phyloP scores from a whole-genome alignment of 2,888 invertebrate species.

The Diaphora mendica region DNA sequence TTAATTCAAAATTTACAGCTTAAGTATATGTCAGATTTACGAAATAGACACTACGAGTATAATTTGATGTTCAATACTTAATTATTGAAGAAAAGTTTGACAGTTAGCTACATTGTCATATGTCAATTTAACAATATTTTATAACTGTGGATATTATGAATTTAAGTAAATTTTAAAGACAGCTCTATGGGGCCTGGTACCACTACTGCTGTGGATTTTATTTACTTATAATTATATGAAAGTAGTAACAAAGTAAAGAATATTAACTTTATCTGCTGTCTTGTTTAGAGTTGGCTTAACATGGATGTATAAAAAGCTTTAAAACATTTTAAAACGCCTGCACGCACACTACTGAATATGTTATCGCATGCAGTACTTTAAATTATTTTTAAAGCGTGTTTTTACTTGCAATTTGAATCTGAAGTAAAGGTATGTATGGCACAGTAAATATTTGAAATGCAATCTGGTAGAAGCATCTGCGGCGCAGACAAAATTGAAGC shows the following conservation, averaged over 20 bases:
- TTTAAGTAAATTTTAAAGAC: too few relatives aligned
- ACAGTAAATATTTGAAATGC: neutral
- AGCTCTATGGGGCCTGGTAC: too few relatives aligned
- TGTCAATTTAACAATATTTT: neutral
- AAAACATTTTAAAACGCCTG: too few relatives aligned
- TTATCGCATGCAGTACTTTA: neutral
- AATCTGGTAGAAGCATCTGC: neutral
- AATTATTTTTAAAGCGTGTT: neutral
- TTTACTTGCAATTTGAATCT: neutral
- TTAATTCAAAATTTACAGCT: neutral
- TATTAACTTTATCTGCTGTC: neutral
- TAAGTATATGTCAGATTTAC: neutral
- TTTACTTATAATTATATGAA: too few relatives aligned
- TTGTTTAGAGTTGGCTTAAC: neutral
- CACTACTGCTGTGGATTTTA: too few relatives aligned
- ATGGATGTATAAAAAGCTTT: too few relatives aligned
- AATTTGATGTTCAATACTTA: neutral
- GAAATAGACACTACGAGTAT: neutral
- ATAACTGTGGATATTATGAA: too few relatives aligned
- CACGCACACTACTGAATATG: neutral
- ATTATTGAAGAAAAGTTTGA: neutral
- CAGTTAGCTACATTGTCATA: neutral
- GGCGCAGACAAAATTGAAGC: slow-evolving; percentile 32
- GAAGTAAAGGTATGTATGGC: neutral
- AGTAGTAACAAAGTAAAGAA: neutral